Evolutionary conservation across 2,888 invertebrate species (phyloP).

Genomic region (Thysanoteuthis rhombus): DNA sequence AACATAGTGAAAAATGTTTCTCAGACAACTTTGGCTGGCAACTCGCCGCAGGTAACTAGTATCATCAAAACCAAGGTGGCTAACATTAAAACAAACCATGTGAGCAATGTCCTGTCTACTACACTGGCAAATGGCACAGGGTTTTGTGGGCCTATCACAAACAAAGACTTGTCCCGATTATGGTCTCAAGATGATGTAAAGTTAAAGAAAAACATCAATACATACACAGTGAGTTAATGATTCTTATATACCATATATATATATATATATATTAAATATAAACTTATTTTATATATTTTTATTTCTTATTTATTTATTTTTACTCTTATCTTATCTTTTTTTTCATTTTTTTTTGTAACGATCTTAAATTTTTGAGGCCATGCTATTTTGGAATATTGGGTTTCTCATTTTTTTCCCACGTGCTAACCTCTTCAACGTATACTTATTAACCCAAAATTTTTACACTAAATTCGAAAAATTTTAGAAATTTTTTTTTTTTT

Average conservation of each 20-base stretch:
- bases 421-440: background rate
- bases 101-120: constrained; percentile 20
- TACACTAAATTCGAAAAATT: background rate
- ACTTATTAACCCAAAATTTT: background rate
- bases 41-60: constrained; percentile 17
- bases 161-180: constrained; percentile 56
- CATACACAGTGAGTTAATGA: constrained; percentile 38
- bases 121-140: constrained; percentile 29
- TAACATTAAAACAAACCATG: constrained; percentile 26
- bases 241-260: background rate
- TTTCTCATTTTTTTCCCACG: constrained; percentile 13
- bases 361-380: background rate
- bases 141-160: constrained; percentile 48
- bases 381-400: background rate
- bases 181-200: constrained; percentile 61
- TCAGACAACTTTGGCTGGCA: constrained; percentile 13
- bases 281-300: no score
- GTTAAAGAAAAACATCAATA: constrained; percentile 46
- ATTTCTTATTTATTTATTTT: no score
- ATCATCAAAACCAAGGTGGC: constrained; percentile 28
- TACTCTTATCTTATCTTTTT: no score
- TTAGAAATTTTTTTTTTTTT: background rate
- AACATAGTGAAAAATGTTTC: constrained; percentile 28
- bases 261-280: background rate
- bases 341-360: no score